Conservation (phyloP, 2,113 vertebrate genomes). For the Saguinus imperator region DNA sequence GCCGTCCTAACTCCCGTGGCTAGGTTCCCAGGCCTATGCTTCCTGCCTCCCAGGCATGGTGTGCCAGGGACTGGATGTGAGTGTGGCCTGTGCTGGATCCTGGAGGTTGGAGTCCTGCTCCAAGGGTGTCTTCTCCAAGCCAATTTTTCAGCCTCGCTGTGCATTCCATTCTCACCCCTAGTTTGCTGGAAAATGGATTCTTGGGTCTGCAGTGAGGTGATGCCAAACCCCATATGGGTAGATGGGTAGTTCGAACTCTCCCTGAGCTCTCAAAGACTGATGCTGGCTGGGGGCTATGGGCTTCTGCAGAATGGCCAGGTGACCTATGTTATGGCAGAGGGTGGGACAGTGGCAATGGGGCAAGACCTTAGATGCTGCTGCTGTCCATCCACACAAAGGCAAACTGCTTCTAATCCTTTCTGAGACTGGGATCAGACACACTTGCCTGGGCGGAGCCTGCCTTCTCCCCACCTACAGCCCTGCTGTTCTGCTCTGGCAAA, state of each 20-base stretch:
- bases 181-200: no score
- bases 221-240: background rate
- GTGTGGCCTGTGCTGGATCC: background rate
- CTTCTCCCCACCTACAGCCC: background rate
- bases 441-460: background rate
- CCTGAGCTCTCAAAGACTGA: no score
- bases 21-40: background rate
- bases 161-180: background rate
- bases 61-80: background rate
- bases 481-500: no score
- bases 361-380: rapidly evolving
- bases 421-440: rapidly evolving
- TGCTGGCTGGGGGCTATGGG: background rate
- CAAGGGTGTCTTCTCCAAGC: background rate
- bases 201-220: background rate
- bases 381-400: rapidly evolving
- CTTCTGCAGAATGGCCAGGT: background rate
- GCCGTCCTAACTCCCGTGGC: rapidly evolving
- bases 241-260: rapidly evolving
- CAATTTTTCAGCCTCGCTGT: no score
- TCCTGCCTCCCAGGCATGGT: rapidly evolving
- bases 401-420: background rate
- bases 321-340: rapidly evolving
- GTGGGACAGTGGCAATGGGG: rapidly evolving
- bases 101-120: background rate